Conservation (phyloP, 1,140 invertebrate genomes). For the Triops cancriformis region DNA sequence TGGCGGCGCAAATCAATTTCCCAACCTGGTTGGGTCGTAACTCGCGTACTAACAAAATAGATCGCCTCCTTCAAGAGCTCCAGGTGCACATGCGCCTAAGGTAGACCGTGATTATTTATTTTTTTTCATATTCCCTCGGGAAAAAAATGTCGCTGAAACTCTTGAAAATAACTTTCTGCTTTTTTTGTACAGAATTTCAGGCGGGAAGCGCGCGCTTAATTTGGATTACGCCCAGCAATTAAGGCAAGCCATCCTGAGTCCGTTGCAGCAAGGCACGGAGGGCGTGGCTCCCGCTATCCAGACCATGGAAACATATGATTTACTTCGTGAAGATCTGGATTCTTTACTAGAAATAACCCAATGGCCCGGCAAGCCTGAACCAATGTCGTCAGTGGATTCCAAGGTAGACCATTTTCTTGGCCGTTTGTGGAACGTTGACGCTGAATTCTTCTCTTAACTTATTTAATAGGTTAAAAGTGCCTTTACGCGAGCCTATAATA, state of each 20-base stretch:
- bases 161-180: constrained; percentile 24
- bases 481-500: constrained; percentile 86
- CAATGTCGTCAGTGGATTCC: constrained; percentile 61
- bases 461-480: constrained; percentile 65
- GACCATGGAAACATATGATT: constrained; percentile 66
- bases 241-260: constrained; percentile 58
- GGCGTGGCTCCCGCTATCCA: constrained; percentile 64
- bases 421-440: background rate
- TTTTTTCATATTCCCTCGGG: background rate
- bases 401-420: constrained; percentile 63
- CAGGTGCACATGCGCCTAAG: constrained; percentile 67
- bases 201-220: constrained; percentile 62
- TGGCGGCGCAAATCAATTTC: constrained; percentile 73
- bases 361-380: constrained; percentile 73
- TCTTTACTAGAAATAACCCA: constrained; percentile 69
- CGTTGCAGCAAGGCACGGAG: constrained; percentile 59
- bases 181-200: constrained; percentile 53
- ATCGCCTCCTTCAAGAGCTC: constrained; percentile 72
- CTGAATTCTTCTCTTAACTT: background rate
- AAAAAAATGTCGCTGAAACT: background rate
- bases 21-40: constrained; percentile 94
- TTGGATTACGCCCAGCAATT: constrained; percentile 73
- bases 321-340: constrained; percentile 84
- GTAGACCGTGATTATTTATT: constrained; percentile 42
- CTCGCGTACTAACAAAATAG: constrained; percentile 67